Conservation (phyloP, 2,797 vertebrate genomes). For the Aphelocoma californica region DNA sequence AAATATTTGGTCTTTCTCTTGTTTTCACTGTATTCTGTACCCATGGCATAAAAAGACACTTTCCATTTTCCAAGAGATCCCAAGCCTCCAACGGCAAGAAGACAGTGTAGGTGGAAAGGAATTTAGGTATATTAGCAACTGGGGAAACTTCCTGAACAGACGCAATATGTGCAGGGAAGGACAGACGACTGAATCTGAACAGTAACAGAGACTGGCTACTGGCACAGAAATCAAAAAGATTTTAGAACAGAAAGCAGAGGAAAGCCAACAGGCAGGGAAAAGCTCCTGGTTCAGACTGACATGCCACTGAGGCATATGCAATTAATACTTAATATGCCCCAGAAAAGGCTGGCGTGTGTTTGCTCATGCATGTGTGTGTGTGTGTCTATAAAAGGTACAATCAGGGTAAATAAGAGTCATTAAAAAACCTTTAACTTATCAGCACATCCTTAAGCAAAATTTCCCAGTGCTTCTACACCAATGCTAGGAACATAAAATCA, state of each 20-base stretch:
- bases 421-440: background rate
- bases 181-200: background rate
- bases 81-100: background rate
- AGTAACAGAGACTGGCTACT: background rate
- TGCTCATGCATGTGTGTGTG: rapidly evolving
- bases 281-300: background rate
- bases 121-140: background rate
- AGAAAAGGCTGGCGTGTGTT: background rate
- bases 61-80: background rate
- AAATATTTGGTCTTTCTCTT: background rate
- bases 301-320: background rate
- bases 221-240: background rate
- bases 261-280: background rate
- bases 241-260: background rate
- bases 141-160: background rate
- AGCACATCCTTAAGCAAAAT: background rate
- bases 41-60: background rate
- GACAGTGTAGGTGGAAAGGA: background rate
- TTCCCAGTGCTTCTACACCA: background rate
- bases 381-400: background rate
- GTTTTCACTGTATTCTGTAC: background rate
- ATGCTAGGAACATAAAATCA: background rate
- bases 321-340: background rate
- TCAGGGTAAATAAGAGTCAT: background rate
- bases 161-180: background rate